These are phyloP conservation scores for Hypsopygia costalis DNA, from an alignment of 2,888 invertebrate genomes.

Conservation along the genomic window DNA sequence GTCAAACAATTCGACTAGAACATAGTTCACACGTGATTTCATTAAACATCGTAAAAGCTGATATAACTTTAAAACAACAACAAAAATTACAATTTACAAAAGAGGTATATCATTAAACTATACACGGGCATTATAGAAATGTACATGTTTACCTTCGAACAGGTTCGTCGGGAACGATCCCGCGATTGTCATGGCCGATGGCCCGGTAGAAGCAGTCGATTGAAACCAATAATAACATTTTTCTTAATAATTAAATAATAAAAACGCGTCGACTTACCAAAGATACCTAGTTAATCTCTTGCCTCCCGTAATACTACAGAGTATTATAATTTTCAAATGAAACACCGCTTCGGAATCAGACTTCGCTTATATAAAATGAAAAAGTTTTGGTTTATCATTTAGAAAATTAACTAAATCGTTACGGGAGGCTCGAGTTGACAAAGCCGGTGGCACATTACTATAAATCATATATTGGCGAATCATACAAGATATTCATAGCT, in stretches of 20 bases:
- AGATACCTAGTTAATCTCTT: not conserved
- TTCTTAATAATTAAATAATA: conserved; percentile 5
- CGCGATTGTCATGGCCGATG: conserved; percentile 15
- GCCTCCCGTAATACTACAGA: not conserved
- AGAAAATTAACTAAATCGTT: too few relatives aligned
- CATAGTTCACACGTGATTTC: conserved; percentile 46
- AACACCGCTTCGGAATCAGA: too few relatives aligned
- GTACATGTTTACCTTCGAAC: conserved; percentile 24
- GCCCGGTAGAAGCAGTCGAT: conserved; percentile 11
- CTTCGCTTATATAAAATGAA: too few relatives aligned
- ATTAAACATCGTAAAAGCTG: conserved; percentile 37
- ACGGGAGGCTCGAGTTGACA: too few relatives aligned
- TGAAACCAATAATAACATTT: conserved; percentile 11
- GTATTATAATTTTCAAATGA: too few relatives aligned
- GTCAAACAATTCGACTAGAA: conserved; percentile 33
- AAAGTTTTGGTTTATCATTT: too few relatives aligned
- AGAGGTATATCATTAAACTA: conserved; percentile 37
- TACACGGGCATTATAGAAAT: conserved; percentile 22
- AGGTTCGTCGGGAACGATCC: conserved; percentile 2
- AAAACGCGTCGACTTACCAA: not conserved
- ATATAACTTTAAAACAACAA: conserved; percentile 52
- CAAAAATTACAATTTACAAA: conserved; percentile 48
- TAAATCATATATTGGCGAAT: too few relatives aligned
- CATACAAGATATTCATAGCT: too few relatives aligned
- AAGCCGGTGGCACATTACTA: too few relatives aligned